Base-by-base conservation (phyloP, 1,140 invertebrate genomes). In the Sweltsa coloradensis region DNA sequence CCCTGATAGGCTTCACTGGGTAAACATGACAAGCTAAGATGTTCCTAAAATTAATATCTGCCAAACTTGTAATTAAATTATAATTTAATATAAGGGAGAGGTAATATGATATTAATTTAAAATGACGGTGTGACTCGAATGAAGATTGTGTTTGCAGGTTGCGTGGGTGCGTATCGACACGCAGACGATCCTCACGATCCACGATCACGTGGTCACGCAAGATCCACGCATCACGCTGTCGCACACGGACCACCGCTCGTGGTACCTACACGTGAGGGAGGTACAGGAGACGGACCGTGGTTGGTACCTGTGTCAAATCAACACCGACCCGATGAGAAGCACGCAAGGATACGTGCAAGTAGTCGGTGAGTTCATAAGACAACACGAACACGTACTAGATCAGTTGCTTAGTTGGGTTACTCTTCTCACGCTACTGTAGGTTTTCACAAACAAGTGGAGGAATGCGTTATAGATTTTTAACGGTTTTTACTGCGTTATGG, bases 141-240 rank as follows among this genome's bases (percentile, higher is more conserved):
- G n/a, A n/a, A n/a, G n/a, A n/a, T n/a, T n/a, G n/a, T n/a, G n/a
- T 43, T 64, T 64, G 27, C 60, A 90, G 86, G 83, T 93, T 51
- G 89, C 89, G 46, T 92, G 89, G 86, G 85, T 92, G 3, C 71
- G 87, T 25, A 85, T 92, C 22, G 88, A 92, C 58, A 92, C 89
- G 1, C 88, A 93, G 64, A 89, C 89, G 3, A 91, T 91, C 53
- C 67, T 92, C 24, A 88, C 87, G 21, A 90, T 92, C 55, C 88
- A 91, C 59, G 81, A 87, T 62, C 82, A 85, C 58, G 85, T 92
- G 34, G 89, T 91, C 53, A 88, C 87, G 3, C 81, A 89, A 62
- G 91, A 92, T 65, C 78, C 83, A 5, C 75, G 89, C 52, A 87
- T 94, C 51, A 82, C 82, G 7, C 67, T 91, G 34, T 82, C 85